Evolutionary conservation across 1,140 invertebrate genomes (phyloP).

Genomic region (Archivesica marissinica): DNA sequence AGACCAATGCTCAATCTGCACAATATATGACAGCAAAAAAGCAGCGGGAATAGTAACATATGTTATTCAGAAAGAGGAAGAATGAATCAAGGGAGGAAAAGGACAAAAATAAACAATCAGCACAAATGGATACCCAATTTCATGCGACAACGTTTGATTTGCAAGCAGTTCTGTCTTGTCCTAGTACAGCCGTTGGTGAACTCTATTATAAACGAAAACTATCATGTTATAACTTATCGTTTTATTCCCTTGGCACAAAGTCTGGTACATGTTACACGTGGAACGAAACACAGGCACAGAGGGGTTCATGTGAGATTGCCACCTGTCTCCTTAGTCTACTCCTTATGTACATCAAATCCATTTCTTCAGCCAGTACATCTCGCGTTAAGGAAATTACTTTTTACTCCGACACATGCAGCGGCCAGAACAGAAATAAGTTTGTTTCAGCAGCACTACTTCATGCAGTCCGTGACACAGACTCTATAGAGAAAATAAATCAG

Average conservation of each 20-base stretch:
- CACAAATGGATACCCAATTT: neutral
- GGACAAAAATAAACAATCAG: constrained; percentile 11
- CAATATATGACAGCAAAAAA: neutral
- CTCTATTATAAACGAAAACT: constrained; percentile 32
- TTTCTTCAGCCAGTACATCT: neutral
- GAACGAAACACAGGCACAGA: constrained; percentile 28
- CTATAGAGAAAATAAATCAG: constrained; percentile 32
- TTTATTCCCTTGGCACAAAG: neutral
- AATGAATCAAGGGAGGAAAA: constrained; percentile 3
- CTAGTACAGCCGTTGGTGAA: neutral
- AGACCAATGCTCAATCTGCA: constrained; percentile 9
- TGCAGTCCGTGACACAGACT: neutral
- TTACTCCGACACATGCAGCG: constrained; percentile 41
- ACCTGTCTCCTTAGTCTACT: no score
- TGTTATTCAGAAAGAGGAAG: neutral
- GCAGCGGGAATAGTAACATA: neutral
- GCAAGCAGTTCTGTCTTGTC: constrained; percentile 13
- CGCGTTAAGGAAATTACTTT: constrained; percentile 11
- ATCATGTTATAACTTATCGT: constrained; percentile 5
- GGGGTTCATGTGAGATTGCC: constrained; percentile 19
- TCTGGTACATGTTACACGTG: constrained; percentile 15
- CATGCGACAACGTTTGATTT: constrained; percentile 34
- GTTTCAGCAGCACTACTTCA: neutral
- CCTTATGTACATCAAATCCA: neutral
- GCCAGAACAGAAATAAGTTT: constrained; percentile 54